Percentiles rank a stretch among this genome's conserved stretches.
These are phyloP conservation scores for Pollenia griseotomentosa DNA, from an alignment of 2,888 invertebrate species.

Conservation along the genomic window DNA sequence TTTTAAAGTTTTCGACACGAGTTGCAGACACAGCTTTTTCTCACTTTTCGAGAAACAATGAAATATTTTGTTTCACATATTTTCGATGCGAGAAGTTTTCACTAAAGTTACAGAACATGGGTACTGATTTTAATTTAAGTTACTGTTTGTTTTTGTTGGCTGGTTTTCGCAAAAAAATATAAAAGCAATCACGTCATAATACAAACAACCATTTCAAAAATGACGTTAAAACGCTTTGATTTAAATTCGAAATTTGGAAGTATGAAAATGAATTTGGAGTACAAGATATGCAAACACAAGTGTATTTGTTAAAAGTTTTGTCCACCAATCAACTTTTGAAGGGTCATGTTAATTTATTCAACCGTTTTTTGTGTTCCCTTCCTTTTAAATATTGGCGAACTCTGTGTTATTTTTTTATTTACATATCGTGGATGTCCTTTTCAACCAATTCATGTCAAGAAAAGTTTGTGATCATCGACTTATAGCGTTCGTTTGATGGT, in stretches of 20 bases:
- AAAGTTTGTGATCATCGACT: too few species aligned
- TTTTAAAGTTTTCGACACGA: too few species aligned
- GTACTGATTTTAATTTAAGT: conserved; percentile 11
- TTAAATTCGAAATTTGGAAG: not conserved
- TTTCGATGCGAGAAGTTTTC: too few species aligned
- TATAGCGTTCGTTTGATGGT: too few species aligned
- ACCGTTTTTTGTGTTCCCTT: not conserved
- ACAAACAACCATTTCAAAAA: conserved; percentile 49
- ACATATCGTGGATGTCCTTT: too few species aligned
- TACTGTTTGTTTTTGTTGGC: conserved; percentile 34
- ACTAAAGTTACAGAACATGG: too few species aligned
- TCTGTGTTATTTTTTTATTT: too few species aligned
- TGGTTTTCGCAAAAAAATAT: conserved; percentile 51
- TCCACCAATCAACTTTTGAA: conserved; percentile 35
- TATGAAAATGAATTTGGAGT: not conserved
- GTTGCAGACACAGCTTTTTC: too few species aligned
- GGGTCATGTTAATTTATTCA: conserved; percentile 37
- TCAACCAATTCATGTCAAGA: too few species aligned
- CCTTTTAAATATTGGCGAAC: too few species aligned
- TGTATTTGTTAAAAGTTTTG: conserved; percentile 2
- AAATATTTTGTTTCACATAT: too few species aligned
- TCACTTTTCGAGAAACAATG: too few species aligned
- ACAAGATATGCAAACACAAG: not conserved
- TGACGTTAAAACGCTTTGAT: conserved; percentile 38
- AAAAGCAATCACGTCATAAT: conserved; percentile 34